These are phyloP conservation scores for Melieria crassipennis DNA, from an alignment of 2,888 invertebrate species.

Conservation along the genomic window DNA sequence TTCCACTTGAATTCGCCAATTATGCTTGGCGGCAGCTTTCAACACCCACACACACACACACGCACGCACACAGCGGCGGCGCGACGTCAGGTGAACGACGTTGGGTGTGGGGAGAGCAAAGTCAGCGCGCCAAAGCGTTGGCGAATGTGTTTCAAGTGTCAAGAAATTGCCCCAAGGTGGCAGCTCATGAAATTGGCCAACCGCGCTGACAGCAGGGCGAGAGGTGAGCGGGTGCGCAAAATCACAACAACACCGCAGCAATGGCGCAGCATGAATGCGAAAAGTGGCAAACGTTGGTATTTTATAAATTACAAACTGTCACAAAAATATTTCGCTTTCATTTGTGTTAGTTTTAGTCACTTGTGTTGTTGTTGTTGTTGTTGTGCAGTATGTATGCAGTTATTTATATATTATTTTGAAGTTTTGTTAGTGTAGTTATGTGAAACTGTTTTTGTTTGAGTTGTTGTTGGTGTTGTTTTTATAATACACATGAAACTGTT, in stretches of 20 bases:
- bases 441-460: too few species aligned
- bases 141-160: slow-evolving; percentile 53
- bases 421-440: too few species aligned
- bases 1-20: slow-evolving; percentile 17
- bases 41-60: slow-evolving; percentile 36
- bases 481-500: too few species aligned
- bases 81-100: slow-evolving; percentile 20
- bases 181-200: background rate
- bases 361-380: too few species aligned
- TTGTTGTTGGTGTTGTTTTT: too few species aligned
- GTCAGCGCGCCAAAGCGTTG: slow-evolving; percentile 42
- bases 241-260: background rate
- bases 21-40: slow-evolving; percentile 9
- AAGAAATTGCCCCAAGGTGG: slow-evolving; percentile 25
- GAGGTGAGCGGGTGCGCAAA: background rate
- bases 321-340: slow-evolving; percentile 15
- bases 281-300: background rate
- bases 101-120: slow-evolving; percentile 6
- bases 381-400: too few species aligned
- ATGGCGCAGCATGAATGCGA: background rate
- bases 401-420: too few species aligned
- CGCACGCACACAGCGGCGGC: slow-evolving; percentile 32
- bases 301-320: slow-evolving; percentile 23
- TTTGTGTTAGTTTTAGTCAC: background rate
- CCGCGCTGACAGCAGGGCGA: too few species aligned